phyloP scores from a whole-genome alignment of 2,113 vertebrate genomes.

The Calonectris borealis region DNA sequence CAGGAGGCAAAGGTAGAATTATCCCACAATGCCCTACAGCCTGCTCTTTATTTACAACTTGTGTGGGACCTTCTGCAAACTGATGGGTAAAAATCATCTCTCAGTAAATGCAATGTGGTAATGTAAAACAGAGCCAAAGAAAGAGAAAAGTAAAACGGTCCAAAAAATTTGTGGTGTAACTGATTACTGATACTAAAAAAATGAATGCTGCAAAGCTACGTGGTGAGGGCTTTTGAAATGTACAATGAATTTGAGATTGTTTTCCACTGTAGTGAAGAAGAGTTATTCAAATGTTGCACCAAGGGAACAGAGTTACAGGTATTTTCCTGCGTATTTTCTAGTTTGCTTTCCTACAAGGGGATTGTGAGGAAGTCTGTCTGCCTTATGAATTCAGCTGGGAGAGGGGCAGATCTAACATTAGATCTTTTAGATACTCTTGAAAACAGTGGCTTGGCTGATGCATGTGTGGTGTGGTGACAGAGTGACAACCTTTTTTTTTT shows the following conservation, averaged over 20 bases:
- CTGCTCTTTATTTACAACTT: slow-evolving; percentile 11
- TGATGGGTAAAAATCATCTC: not conserved
- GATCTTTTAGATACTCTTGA: not conserved
- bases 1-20: not conserved
- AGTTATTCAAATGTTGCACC: not conserved
- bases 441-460: not conserved
- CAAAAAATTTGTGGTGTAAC: not conserved
- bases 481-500: not conserved
- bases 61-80: not conserved
- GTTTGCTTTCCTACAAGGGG: not conserved
- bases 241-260: not conserved
- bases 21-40: not conserved
- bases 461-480: fast-evolving
- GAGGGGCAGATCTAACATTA: not conserved
- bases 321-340: not conserved
- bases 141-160: not conserved
- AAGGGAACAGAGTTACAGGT: not conserved
- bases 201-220: not conserved
- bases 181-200: not conserved
- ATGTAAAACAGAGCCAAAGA: not conserved
- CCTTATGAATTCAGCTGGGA: not conserved
- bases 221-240: not conserved
- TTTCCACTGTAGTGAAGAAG: not conserved
- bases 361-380: not conserved
- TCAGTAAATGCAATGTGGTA: not conserved